Base-by-base conservation (phyloP, 2,797 vertebrate genomes). In the Otus scops region DNA sequence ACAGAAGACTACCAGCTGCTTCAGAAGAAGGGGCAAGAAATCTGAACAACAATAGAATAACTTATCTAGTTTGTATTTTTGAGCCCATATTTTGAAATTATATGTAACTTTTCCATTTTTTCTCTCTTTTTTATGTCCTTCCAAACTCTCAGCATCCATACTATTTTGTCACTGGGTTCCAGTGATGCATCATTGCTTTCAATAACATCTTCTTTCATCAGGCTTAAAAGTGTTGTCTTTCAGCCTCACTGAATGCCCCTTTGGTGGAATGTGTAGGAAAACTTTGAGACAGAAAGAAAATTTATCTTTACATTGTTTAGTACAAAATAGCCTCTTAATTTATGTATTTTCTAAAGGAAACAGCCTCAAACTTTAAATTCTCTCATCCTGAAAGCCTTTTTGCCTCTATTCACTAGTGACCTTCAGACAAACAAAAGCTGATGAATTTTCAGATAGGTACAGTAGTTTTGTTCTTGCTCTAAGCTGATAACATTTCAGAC, bases 341-440 rank as follows among this genome's bases (percentile, higher is more conserved):
- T 12, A 70, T 41, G 14, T 20, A 43, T 81, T 88, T 91, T 51
- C 59, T 79, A 64, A 77, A 64, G 56, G 17, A 89, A 77, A 89
- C 27, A 57, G 28, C 13, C 23, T 70, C 51, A 82, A 1, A 79
- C 77, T 93, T 82, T 63, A 70, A 92, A 92, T 87, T 56, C 54
- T 79, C 17, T 79, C n/a, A 88, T 93, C 56, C 26, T 84, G 51
- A 63, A 91, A 87, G 26, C 28, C 10, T 90, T 71, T 70, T 78
- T 75, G 56, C 71, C 45, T 88, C 61, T 77, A n/a, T 39, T 95
- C 45, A 57, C 18, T 39, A 39, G 7, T 91, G 88, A 95, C 86
- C 70, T 89, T 89, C 63, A 94, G 63, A 89, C 74, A 95, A 96
- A 94, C 28, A 85, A 89, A 93, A 88, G 19, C 34, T 91, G 77